phyloP scores from a whole-genome alignment of 2,113 vertebrate genomes.

The Rhinogobius similis region DNA sequence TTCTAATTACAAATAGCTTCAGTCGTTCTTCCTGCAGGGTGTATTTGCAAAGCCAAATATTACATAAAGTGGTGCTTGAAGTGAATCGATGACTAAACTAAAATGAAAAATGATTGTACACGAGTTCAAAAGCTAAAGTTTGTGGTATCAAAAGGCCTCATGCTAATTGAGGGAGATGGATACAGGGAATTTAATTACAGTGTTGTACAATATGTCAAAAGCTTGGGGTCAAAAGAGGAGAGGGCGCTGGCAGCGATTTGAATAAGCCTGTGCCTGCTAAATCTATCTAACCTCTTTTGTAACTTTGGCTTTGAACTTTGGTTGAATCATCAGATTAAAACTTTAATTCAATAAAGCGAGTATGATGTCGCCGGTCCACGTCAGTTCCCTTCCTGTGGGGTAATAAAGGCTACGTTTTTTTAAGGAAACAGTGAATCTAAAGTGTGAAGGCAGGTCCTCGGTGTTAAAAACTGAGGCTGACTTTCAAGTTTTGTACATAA shows the following conservation, averaged over 20 bases:
- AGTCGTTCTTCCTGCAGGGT: not conserved
- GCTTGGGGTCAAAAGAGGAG: slow-evolving; percentile 9
- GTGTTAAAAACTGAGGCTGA: not conserved
- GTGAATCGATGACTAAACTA: not conserved
- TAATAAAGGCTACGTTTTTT: not conserved
- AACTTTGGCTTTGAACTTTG: slow-evolving; percentile 16
- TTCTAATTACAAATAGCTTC: too few relatives aligned
- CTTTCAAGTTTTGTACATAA: too few relatives aligned
- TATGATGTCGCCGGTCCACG: not conserved
- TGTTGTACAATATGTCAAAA: slow-evolving; percentile 14
- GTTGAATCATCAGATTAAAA: slow-evolving; percentile 13
- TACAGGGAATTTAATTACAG: slow-evolving; percentile 42
- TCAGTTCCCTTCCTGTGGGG: not conserved
- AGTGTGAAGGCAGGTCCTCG: not conserved
- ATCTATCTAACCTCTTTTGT: slow-evolving; percentile 9
- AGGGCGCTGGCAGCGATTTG: slow-evolving; percentile 21
- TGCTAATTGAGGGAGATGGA: slow-evolving; percentile 40
- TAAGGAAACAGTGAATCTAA: not conserved
- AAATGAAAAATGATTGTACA: slow-evolving; percentile 9
- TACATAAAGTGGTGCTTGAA: not conserved
- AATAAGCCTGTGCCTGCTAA: slow-evolving; percentile 24
- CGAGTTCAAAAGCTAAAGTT: slow-evolving; percentile 26
- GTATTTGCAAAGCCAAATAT: not conserved
- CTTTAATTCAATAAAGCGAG: not conserved
- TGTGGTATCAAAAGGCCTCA: slow-evolving; percentile 31